Evolutionary conservation across 1,140 invertebrate genomes (phyloP).

Genomic region (Bombyx mori): DNA sequence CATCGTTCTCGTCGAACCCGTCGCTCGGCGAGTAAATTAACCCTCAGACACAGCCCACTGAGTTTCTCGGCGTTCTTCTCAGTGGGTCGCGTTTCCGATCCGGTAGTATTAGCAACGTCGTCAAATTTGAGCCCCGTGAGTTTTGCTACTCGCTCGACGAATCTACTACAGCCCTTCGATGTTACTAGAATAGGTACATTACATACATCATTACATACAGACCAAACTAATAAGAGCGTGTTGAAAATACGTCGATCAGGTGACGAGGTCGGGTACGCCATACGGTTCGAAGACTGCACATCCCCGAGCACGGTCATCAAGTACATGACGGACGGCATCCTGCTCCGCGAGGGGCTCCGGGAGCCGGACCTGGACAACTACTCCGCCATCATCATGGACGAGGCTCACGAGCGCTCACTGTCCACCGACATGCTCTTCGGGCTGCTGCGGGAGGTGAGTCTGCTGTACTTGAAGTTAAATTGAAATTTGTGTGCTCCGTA

Average conservation of each 20-base stretch:
- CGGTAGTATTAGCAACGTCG: not conserved
- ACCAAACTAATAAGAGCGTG: not conserved
- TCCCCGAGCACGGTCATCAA: slow-evolving; percentile 96
- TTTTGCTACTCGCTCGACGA: not conserved
- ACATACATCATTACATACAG: no score
- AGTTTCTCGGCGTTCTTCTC: no score
- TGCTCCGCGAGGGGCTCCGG: slow-evolving; percentile 93
- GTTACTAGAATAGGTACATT: no score
- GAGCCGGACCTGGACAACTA: slow-evolving; percentile 97
- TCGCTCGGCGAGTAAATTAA: no score
- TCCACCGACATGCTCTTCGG: slow-evolving; percentile 99
- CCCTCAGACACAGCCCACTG: no score
- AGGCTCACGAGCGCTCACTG: slow-evolving; percentile 97
- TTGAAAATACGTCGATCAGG: slow-evolving; percentile 51
- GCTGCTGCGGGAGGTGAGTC: slow-evolving; percentile 89
- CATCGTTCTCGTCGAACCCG: no score
- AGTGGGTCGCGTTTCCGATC: not conserved
- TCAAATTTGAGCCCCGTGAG: not conserved
- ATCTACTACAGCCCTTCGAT: not conserved
- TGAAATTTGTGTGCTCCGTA: not conserved
- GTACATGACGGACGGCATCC: slow-evolving; percentile 99
- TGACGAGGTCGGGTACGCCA: slow-evolving; percentile 97
- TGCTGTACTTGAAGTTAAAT: not conserved
- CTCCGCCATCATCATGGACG: slow-evolving; percentile 98
- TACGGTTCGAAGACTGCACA: slow-evolving; percentile 99